A percentile compares a stretch with the other conserved stretches of the same genome.
phyloP scores from a whole-genome alignment of 2,888 invertebrate genomes.

The Hipparchia sbordonii region DNA sequence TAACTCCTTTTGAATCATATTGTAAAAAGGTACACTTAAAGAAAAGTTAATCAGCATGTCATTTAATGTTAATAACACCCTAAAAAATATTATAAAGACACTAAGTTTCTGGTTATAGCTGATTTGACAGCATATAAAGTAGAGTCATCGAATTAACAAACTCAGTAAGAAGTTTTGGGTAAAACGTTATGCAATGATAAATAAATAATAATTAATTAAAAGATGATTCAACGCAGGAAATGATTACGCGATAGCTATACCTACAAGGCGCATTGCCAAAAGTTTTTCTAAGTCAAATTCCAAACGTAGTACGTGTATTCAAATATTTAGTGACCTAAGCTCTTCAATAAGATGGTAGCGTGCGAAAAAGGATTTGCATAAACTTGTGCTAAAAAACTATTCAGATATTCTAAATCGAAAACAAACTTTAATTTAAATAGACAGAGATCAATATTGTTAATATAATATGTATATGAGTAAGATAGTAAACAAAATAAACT shows the following conservation, averaged over 20 bases:
- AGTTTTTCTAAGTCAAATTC: slow-evolving; percentile 10
- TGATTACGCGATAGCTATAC: background rate
- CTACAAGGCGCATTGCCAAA: background rate
- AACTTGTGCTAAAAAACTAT: background rate
- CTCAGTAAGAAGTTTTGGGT: background rate
- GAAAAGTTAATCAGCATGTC: no score
- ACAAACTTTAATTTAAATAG: background rate
- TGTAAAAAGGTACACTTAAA: no score
- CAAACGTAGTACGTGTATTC: slow-evolving; percentile 3
- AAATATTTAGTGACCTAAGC: slow-evolving; percentile 13
- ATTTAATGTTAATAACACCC: no score
- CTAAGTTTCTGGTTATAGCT: background rate
- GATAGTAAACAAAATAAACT: slow-evolving; percentile 11
- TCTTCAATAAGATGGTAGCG: background rate
- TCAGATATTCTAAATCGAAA: background rate
- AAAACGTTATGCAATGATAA: background rate
- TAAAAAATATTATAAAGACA: background rate
- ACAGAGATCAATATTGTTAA: background rate
- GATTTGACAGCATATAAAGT: no score
- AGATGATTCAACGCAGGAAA: background rate
- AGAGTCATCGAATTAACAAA: background rate
- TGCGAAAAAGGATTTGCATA: slow-evolving; percentile 12
- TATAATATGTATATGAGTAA: background rate
- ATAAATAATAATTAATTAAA: background rate
- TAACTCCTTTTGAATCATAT: no score